A percentile compares a stretch with the other conserved stretches of the same genome.
Conservation (phyloP, 2,888 invertebrate genomes). For the Galerucella pusilla region DNA sequence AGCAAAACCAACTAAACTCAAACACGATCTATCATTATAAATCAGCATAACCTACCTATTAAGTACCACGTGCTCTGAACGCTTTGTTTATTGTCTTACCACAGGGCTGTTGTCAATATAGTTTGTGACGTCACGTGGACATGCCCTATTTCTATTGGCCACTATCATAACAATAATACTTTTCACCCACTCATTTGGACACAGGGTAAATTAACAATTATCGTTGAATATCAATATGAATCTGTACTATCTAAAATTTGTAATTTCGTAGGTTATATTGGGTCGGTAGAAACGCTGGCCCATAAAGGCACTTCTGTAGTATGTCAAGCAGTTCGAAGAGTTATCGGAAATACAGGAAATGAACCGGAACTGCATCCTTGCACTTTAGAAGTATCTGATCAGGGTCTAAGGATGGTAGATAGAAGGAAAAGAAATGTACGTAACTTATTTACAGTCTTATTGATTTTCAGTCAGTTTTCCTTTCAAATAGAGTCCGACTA, state of each 20-base stretch:
- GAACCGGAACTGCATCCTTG: constrained; percentile 84
- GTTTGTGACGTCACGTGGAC: too few species aligned
- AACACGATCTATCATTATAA: too few species aligned
- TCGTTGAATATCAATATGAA: too few species aligned
- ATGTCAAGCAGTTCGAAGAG: constrained; percentile 90
- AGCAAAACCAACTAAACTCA: too few species aligned
- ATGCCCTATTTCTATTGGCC: too few species aligned
- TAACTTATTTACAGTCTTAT: constrained; percentile 23
- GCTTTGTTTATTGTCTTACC: too few species aligned
- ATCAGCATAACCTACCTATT: too few species aligned
- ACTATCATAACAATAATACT: too few species aligned
- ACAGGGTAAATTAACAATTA: too few species aligned
- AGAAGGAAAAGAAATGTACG: constrained; percentile 80
- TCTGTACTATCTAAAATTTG: background rate
- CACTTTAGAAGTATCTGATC: constrained; percentile 94
- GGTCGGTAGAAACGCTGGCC: constrained; percentile 94
- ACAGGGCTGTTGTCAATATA: too few species aligned
- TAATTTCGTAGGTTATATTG: constrained; percentile 77
- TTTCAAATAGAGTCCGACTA: background rate
- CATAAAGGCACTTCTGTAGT: constrained; percentile 98
- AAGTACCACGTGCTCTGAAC: too few species aligned
- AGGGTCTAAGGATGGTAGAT: constrained; percentile 95
- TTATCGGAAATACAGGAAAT: constrained; percentile 75
- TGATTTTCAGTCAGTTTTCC: constrained; percentile 1
- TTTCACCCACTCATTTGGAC: too few species aligned